Percentiles rank a stretch among this genome's conserved stretches.
Conservation (phyloP, 2,113 vertebrate species). For the Rutilus rutilus region DNA sequence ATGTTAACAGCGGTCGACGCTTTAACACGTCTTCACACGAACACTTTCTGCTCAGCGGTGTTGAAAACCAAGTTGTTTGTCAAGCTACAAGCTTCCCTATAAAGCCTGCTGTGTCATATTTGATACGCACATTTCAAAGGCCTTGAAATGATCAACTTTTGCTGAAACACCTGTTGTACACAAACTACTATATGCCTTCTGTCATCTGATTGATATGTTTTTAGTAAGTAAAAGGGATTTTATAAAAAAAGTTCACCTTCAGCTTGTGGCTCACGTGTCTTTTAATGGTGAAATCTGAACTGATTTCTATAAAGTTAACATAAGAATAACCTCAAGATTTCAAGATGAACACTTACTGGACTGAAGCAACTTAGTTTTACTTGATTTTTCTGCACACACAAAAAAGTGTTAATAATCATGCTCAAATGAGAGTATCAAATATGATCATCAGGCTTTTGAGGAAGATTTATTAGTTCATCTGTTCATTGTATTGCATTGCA, state of each 20-base stretch:
- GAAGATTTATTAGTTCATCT: no score
- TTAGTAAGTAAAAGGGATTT: background rate
- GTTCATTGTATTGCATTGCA: no score
- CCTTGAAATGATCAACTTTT: background rate
- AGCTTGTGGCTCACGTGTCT: background rate
- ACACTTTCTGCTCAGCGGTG: conserved; percentile 32
- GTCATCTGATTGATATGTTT: background rate
- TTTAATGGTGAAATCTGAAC: background rate
- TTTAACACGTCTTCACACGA: conserved; percentile 49
- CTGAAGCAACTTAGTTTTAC: no score
- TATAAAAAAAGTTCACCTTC: background rate
- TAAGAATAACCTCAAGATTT: no score
- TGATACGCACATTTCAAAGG: background rate
- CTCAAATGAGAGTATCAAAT: no score
- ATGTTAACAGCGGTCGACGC: conserved; percentile 61
- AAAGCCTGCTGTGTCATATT: background rate
- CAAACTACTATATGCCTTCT: background rate
- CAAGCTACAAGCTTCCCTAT: background rate
- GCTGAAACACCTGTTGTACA: background rate
- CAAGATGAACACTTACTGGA: no score
- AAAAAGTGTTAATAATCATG: no score
- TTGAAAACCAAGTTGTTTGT: background rate
- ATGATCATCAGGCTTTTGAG: no score
- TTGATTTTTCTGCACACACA: no score
- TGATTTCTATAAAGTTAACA: background rate